phyloP scores from a whole-genome alignment of 2,113 vertebrate species.

The Synodontis membranacea region DNA sequence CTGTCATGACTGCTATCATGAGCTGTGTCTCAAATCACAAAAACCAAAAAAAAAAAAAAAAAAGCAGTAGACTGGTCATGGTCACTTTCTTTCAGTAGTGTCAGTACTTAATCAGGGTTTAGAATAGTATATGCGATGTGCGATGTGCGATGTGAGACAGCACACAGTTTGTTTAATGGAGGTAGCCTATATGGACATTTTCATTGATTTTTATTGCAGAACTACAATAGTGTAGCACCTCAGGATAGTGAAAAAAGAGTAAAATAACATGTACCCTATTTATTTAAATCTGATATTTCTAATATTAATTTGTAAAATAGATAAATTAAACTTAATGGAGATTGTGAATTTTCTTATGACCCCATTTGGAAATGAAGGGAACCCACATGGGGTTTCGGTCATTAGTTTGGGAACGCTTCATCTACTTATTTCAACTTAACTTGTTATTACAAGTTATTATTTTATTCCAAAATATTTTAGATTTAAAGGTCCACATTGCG shows the following conservation, averaged over 20 bases:
- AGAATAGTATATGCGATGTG: not conserved
- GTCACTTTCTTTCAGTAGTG: not conserved
- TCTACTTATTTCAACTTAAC: not conserved
- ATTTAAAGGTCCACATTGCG: too few species aligned
- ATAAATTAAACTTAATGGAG: not conserved
- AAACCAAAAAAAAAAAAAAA: not conserved
- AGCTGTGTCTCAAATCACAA: not conserved
- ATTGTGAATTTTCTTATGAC: not conserved
- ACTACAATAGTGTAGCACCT: not conserved
- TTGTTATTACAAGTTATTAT: not conserved
- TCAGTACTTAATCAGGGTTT: not conserved
- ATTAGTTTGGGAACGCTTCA: not conserved
- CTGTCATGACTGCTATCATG: not conserved
- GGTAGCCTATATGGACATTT: too few species aligned
- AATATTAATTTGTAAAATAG: not conserved
- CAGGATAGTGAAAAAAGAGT: not conserved
- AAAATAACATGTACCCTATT: not conserved
- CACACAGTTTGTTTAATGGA: not conserved
- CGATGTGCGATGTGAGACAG: not conserved
- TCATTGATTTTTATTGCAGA: not conserved
- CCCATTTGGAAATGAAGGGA: not conserved
- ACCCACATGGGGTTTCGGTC: not conserved
- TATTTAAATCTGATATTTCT: not conserved
- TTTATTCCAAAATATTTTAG: not conserved
- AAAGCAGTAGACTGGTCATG: not conserved